phyloP scores from a whole-genome alignment of 1,140 invertebrate genomes.

The Pygmarrhopalites habei region DNA sequence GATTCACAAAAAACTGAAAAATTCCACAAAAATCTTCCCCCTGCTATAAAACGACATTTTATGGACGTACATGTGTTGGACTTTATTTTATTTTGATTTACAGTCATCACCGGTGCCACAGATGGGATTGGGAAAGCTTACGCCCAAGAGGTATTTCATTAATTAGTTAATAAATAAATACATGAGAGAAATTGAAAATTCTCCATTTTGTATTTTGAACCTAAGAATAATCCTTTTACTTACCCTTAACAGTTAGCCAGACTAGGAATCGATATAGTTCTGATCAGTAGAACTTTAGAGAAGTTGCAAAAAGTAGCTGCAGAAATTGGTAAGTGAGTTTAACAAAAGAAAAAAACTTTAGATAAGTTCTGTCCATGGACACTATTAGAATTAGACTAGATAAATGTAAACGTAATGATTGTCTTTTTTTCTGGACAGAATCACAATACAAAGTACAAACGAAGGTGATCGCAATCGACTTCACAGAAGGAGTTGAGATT shows the following conservation, averaged over 20 bases:
- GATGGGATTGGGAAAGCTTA: slow-evolving; percentile 90
- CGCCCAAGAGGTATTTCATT: slow-evolving; percentile 65
- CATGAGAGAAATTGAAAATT: no score
- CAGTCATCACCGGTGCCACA: slow-evolving; percentile 80
- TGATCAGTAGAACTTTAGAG: slow-evolving; percentile 74
- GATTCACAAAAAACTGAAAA: no score
- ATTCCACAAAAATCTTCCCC: no score
- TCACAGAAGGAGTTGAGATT: slow-evolving; percentile 61
- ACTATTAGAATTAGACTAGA: no score
- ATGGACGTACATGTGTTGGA: no score
- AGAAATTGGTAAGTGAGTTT: slow-evolving; percentile 66
- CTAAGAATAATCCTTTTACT: slow-evolving; percentile 17
- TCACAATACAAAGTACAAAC: slow-evolving; percentile 67
- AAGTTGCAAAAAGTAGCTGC: slow-evolving; percentile 74
- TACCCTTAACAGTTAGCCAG: slow-evolving; percentile 66
- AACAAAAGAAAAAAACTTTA: no score
- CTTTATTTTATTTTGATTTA: slow-evolving; percentile 13
- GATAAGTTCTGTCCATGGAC: no score
- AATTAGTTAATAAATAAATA: background rate
- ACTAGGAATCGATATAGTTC: slow-evolving; percentile 72
- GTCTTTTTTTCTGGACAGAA: slow-evolving; percentile 47
- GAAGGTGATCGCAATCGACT: slow-evolving; percentile 75
- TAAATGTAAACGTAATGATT: background rate
- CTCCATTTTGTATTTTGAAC: no score
- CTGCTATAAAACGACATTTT: no score